Evolutionary conservation across 2,797 vertebrate species (phyloP), one percentile per base, ranked within the genome.

Genomic region (Petrocephalus sullivani): DNA sequence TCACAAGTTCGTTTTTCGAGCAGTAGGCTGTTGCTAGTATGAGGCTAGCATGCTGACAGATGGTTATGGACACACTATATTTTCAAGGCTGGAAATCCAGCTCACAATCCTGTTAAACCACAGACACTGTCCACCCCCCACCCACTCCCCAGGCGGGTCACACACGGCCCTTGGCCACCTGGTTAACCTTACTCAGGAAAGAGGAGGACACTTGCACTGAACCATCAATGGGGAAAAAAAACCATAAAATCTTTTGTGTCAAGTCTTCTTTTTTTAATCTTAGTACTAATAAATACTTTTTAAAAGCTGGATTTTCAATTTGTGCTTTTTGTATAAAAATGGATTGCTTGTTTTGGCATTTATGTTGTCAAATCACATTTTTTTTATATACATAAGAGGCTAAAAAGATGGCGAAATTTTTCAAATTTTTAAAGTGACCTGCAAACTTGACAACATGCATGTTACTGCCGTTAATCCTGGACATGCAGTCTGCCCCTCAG

Each of bases 211-310:
- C 64, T 71, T 88, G 49, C 60, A 75, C 23, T 88, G 64, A 75
- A 61, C 71, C 81, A 67, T 56, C 60, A 57, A 64, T 64, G 58
- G 84, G 54, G 2, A 54, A 67, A 67, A 67, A 85, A 60, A 71
- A 58, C 57, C 23, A 61, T 23, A 28, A 61, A 49, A 58, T 67
- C n/a, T 54, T 82, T 85, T 85, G 56, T 82, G 51, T 81, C 71
- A 61, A 37, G 58, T 71, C 71, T 9, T 87, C 58, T 84, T 88
- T 88, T 88, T 84, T 83, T 75, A 64, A 41, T 85, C 57, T 56
- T 51, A 56, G 4, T 87, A 61, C 58, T 46, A 88, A 54, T 88
- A 88, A 88, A 88, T 75, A 14, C 58, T 85, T 88, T 84, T 88
- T 53, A 53, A 81, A 61, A 84, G 28, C 56, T 54, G n/a, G 60